Conservation (phyloP, 2,797 vertebrate species). For the Pipistrellus pygmaeus region DNA sequence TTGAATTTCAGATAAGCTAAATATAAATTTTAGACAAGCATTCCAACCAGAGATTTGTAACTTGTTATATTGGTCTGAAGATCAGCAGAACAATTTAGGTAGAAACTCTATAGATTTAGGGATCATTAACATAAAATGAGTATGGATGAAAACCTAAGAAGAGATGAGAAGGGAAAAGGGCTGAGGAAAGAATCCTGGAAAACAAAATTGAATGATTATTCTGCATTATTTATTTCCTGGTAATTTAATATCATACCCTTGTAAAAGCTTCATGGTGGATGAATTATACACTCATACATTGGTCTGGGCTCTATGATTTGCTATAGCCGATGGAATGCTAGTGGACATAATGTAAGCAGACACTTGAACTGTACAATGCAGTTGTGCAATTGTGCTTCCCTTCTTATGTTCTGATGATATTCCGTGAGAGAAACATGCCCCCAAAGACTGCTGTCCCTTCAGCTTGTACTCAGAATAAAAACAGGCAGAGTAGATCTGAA, state of each 20-base stretch:
- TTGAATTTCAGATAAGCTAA: slow-evolving; percentile 24
- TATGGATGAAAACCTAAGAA: neutral
- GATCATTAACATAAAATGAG: neutral
- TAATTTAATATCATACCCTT: neutral
- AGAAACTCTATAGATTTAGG: neutral
- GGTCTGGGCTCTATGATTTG: neutral
- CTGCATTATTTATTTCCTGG: neutral
- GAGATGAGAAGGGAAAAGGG: neutral
- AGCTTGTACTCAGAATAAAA: neutral
- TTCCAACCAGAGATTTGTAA: slow-evolving; percentile 12
- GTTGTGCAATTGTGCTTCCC: neutral
- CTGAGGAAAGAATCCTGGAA: neutral
- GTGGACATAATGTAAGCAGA: neutral
- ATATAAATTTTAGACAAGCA: slow-evolving; percentile 20
- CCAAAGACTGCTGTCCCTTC: neutral
- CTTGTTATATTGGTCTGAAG: neutral
- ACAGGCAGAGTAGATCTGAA: neutral
- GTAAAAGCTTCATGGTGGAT: neutral
- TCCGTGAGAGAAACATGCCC: neutral
- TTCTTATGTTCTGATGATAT: neutral
- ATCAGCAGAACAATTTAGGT: neutral
- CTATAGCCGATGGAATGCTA: neutral
- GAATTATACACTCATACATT: neutral
- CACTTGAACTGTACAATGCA: neutral
- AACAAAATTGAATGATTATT: neutral